Conservation (phyloP, 2,888 invertebrate genomes). For the Thymelicus sylvestris region DNA sequence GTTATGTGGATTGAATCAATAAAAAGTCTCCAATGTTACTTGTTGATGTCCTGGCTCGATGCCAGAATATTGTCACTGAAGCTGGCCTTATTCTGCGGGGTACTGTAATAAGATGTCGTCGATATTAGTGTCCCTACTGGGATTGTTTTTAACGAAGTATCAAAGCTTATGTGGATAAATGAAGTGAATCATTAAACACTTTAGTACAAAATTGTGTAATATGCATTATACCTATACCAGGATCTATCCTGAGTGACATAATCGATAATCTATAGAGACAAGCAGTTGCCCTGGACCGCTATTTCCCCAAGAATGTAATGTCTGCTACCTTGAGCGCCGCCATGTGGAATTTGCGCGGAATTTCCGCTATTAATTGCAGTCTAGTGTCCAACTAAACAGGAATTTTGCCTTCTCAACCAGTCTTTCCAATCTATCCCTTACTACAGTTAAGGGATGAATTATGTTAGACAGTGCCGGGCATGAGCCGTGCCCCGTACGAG, state of each 20-base stretch:
- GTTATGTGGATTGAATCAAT: too few species aligned
- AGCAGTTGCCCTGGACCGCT: neutral
- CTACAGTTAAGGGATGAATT: too few species aligned
- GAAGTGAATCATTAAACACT: too few species aligned
- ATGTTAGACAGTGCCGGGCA: too few species aligned
- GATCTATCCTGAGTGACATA: neutral
- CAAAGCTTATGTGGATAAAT: too few species aligned
- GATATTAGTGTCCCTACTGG: neutral
- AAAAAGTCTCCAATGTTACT: neutral
- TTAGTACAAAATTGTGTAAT: too few species aligned
- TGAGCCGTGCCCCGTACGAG: too few species aligned
- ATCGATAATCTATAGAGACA: neutral
- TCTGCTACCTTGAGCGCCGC: neutral
- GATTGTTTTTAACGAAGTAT: neutral
- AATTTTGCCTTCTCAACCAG: too few species aligned
- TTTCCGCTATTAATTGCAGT: neutral
- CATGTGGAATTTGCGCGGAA: neutral
- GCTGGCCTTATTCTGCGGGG: neutral
- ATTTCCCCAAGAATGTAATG: slow-evolving; percentile 9
- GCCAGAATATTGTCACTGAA: neutral
- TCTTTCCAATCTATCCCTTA: too few species aligned
- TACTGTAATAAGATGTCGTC: neutral
- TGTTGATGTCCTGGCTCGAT: neutral
- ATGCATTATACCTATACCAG: neutral
- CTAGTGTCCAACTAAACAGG: too few species aligned